Percentiles rank a stretch among this genome's conserved stretches.
Evolutionary conservation across 2,797 vertebrate genomes (phyloP).

Genomic region (Numenius phaeopus): DNA sequence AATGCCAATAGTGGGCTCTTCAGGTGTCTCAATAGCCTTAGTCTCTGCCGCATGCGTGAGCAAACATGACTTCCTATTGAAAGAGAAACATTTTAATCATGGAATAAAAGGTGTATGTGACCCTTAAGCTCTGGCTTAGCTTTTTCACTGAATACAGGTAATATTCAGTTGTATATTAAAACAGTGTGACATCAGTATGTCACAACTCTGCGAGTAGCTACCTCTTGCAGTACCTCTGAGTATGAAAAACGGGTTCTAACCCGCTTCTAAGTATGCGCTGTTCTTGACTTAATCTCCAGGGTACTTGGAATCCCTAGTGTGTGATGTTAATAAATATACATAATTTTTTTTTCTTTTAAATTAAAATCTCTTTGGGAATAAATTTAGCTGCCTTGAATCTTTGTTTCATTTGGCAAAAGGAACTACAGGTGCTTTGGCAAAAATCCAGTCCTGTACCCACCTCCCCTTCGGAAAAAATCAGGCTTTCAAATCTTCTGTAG

Average conservation of each 20-base stretch:
- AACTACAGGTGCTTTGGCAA: background rate
- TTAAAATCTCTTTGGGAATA: background rate
- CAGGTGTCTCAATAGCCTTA: background rate
- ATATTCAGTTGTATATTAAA: background rate
- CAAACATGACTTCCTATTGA: background rate
- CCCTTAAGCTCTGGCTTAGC: background rate
- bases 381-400: background rate
- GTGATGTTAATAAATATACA: background rate
- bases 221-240: background rate
- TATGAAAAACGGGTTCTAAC: background rate
- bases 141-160: background rate
- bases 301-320: background rate
- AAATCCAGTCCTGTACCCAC: background rate
- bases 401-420: background rate
- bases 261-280: background rate
- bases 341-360: background rate
- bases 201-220: background rate
- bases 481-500: background rate
- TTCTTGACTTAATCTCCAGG: background rate
- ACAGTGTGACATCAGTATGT: background rate
- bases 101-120: background rate
- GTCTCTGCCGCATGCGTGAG: rapidly evolving
- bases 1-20: background rate
- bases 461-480: background rate
- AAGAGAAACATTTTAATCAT: background rate